Evolutionary conservation across 2,113 vertebrate species (phyloP), one percentile per base, ranked within the genome.

Genomic region (Notarius quadriscutis): DNA sequence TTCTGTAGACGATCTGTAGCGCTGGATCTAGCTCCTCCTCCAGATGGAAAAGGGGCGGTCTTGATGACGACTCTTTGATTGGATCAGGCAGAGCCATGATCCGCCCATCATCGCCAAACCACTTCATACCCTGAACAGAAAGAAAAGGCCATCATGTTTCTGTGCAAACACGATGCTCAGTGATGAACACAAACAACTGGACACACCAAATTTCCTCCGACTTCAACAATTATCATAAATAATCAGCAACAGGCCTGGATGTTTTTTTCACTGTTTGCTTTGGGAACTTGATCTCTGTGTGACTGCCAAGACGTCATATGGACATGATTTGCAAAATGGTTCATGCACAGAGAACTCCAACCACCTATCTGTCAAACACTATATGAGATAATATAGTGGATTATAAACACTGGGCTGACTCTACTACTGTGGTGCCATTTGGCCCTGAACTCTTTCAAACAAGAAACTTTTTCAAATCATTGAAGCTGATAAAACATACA

Each of bases 21-120:
- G 95, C 94, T 2, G 95, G 94, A 81, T 96, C 94, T 86, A 96
- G 84, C 41, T 93, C 94, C 34, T 94, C 96, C 84, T 95, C 95
- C 75, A 92, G 78, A 12, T 95, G 94, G 75, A 96, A 94, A 80
- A 96, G 89, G 25, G 96, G 95, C 0, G 96, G 96, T 87, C 97
- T 94, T 0, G 95, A 97, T 78, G 94, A 94, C 22, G 95, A 96
- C 0, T 95, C 96, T 90, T 96, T 99, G 90, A 99, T 95, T 86
- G 98, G 98, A 92, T 97, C 95, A 1, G 98, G 96, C 84, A 99
- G 93, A 4, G 97, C 97, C 57, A 98, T 90, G 89, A 99, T 95
- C 84, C 95, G 95, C 25, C 98, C 98, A 1, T 99, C 98, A 7
- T 97, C 97, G 67, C 98, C 98, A 91, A 99, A 99, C 98, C 98